Conservation (phyloP, 2,888 invertebrate genomes). For the Ceratothoa steindachneri region DNA sequence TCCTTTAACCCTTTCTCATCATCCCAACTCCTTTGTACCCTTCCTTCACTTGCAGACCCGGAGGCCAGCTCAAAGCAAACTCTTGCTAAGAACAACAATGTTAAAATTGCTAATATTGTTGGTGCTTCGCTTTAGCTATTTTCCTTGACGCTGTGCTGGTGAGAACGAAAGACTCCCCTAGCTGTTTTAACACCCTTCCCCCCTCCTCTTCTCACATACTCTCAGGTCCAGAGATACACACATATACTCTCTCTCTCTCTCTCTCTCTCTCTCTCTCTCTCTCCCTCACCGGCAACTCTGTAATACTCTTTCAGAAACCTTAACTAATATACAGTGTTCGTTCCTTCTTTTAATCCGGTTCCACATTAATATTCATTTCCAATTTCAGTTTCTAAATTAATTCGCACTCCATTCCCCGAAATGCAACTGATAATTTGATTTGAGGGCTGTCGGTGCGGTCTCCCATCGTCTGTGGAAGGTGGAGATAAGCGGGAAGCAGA, state of each 20-base stretch:
- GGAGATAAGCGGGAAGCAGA: too few species aligned
- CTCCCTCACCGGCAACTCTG: background rate
- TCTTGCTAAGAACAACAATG: conserved; percentile 44
- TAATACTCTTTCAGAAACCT: background rate
- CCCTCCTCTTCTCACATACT: background rate
- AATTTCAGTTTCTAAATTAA: conserved; percentile 7
- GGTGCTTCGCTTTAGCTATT: conserved; percentile 42
- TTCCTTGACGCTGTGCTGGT: conserved; percentile 42
- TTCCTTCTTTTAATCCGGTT: background rate
- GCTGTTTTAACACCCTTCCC: conserved; percentile 6
- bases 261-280: background rate
- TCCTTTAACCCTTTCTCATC: background rate
- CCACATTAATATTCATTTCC: conserved; percentile 1
- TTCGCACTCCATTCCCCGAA: conserved; percentile 1
- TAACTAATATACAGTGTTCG: background rate
- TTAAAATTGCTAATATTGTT: conserved; percentile 48
- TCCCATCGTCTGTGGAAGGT: too few species aligned
- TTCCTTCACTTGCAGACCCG: background rate
- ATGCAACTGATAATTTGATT: too few species aligned
- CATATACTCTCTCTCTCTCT: background rate
- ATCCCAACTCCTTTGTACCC: background rate
- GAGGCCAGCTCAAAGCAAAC: conserved; percentile 13
- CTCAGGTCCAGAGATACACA: too few species aligned
- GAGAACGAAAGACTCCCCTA: conserved; percentile 24
- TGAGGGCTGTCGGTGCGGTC: too few species aligned